Evolutionary conservation across 2,797 vertebrate species (phyloP), one percentile per base, ranked within the genome.

Genomic region (Bovichtus diacanthus): DNA sequence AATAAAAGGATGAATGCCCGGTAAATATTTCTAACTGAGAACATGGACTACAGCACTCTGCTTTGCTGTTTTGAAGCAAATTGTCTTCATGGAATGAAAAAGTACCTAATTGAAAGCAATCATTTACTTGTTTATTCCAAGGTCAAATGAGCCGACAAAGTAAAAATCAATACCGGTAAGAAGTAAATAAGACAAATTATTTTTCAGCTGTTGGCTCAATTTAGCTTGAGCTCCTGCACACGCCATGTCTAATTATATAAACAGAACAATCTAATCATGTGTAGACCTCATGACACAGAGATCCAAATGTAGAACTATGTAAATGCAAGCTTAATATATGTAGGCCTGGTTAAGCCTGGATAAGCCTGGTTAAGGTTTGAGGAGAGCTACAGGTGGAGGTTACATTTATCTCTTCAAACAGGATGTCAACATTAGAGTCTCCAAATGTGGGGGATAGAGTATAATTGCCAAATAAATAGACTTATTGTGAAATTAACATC

Each of bases 21-120:
- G 67, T 60, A 56, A 81, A 81, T 67, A 80, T 76, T 66, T 75
- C 64, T 36, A 60, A 67, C 23, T 34, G 43, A 41, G 82, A 76
- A 83, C 72, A 70, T 18, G 29, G 38, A 70, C 74, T 70, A 44
- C 21, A 43, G 23, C 18, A 3, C n/a, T 67, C 63, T 18, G 27
- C 50, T 41, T 53, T 59, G 46, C 39, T 46, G 59, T 59, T 81
- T 25, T 51, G 9, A 75, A 67, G 66, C 61, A 63, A 79, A 38
- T 34, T 34, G 11, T 69, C 50, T 50, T 66, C 34, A 39, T 25
- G 11, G 39, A 70, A 69, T 67, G n/a, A 49, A 69, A 23, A 70
- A 75, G 13, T 2, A 39, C 8, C 11, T 58, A 68, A 78, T 44
- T 60, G 43, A 71, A 76, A 50, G 39, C 9, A 39, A 34, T 15